phyloP scores from a whole-genome alignment of 2,113 vertebrate species.

The Setophaga petechia region DNA sequence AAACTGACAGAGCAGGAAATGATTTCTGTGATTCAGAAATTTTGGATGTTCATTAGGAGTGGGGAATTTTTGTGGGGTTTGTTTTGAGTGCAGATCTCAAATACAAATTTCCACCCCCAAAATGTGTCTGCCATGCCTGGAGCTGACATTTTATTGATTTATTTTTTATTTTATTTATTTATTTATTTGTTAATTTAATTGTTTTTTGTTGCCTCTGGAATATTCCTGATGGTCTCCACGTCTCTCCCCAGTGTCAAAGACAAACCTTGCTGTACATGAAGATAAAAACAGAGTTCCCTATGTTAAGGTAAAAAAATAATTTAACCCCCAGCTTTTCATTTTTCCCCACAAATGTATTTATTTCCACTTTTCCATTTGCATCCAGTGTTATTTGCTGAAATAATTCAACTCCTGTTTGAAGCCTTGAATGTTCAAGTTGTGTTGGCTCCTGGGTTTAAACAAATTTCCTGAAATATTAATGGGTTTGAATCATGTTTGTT shows the following conservation, averaged over 20 bases:
- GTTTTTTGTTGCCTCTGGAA: background rate
- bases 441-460: background rate
- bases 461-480: conserved; percentile 25
- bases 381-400: background rate
- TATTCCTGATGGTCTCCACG: background rate
- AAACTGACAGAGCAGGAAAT: background rate
- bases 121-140: background rate
- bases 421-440: background rate
- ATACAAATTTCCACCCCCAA: background rate
- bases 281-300: conserved; percentile 89
- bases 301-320: conserved; percentile 80
- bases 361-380: background rate
- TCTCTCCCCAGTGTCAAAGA: conserved; percentile 82
- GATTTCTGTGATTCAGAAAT: background rate
- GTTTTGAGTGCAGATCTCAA: background rate
- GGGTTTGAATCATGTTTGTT: background rate
- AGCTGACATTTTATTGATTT: too few species aligned
- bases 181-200: background rate
- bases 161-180: background rate
- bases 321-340: background rate
- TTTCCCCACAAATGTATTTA: background rate
- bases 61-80: background rate
- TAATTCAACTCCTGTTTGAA: background rate
- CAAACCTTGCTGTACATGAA: conserved; percentile 87
- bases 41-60: rapidly evolving